A percentile compares a stretch with the other conserved stretches of the same genome.
Evolutionary conservation across 2,797 vertebrate species (phyloP).

Genomic region (Cynodonichthys magdalenae): DNA sequence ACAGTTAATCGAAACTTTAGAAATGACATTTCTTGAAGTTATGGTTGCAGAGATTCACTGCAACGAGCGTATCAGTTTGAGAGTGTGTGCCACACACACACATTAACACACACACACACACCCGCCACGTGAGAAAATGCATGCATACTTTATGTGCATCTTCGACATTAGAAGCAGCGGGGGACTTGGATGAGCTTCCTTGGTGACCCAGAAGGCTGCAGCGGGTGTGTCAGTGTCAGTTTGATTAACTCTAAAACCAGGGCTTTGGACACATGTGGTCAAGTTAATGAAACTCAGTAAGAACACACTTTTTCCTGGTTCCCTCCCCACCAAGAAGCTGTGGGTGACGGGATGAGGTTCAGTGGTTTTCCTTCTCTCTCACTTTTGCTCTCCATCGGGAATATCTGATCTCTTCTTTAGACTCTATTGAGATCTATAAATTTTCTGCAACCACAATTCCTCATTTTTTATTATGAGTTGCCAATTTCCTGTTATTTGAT

Average conservation of each 20-base stretch:
- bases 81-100: slow-evolving; percentile 7
- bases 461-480: slow-evolving; percentile 6
- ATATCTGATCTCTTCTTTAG: slow-evolving; percentile 65
- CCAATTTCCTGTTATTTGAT: slow-evolving; percentile 13
- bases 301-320: slow-evolving; percentile 70
- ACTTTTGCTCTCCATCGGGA: slow-evolving; percentile 46
- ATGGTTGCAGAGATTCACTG: slow-evolving; percentile 31
- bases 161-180: slow-evolving; percentile 50
- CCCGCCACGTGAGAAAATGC: slow-evolving; percentile 26
- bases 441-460: slow-evolving; percentile 19
- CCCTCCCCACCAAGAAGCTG: slow-evolving; percentile 78
- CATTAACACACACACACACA: background rate
- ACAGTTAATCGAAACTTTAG: slow-evolving; percentile 69
- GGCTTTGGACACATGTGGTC: slow-evolving; percentile 83
- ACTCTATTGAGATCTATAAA: slow-evolving; percentile 35
- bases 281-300: slow-evolving; percentile 87
- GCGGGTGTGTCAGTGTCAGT: slow-evolving; percentile 74
- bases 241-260: slow-evolving; percentile 82
- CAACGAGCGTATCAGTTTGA: slow-evolving; percentile 21
- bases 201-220: slow-evolving; percentile 67
- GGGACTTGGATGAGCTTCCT: slow-evolving; percentile 66
- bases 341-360: slow-evolving; percentile 84
- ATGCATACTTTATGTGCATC: slow-evolving; percentile 46
- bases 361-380: slow-evolving; percentile 51
- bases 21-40: slow-evolving; percentile 68